Conservation (phyloP, 1,140 invertebrate species). For the Mactra quadrangularis region DNA sequence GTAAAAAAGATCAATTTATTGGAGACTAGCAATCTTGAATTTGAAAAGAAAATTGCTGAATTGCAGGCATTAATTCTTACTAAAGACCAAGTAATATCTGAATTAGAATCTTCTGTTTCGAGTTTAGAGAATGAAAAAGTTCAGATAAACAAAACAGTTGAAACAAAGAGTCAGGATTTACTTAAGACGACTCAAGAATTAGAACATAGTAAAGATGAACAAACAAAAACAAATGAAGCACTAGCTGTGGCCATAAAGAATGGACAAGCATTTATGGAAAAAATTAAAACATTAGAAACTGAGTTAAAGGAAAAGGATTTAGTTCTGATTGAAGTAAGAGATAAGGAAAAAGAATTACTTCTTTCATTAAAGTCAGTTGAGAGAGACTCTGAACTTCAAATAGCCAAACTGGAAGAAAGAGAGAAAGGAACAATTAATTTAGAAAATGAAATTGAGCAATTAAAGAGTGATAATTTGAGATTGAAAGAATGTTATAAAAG, state of each 20-base stretch:
- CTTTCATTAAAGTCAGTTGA: background rate
- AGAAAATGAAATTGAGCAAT: slow-evolving; percentile 23
- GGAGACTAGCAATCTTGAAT: background rate
- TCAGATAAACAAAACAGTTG: slow-evolving; percentile 4
- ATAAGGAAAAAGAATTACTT: slow-evolving; percentile 15
- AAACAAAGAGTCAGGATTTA: background rate
- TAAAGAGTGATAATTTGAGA: background rate
- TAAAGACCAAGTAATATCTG: slow-evolving; percentile 37
- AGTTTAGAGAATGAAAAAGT: slow-evolving; percentile 26
- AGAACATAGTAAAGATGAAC: slow-evolving; percentile 29
- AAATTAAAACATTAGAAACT: slow-evolving; percentile 4
- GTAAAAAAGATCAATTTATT: slow-evolving; percentile 19
- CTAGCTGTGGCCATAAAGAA: slow-evolving; percentile 6
- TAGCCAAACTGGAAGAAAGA: slow-evolving; percentile 1
- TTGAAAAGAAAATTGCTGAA: background rate
- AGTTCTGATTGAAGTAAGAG: background rate
- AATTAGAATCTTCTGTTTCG: background rate
- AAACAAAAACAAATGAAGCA: slow-evolving; percentile 16
- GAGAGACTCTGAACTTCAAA: slow-evolving; percentile 8
- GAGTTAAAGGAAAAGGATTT: background rate
- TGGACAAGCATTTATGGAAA: slow-evolving; percentile 26
- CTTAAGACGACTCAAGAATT: background rate
- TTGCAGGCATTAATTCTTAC: background rate
- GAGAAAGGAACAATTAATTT: slow-evolving; percentile 13
- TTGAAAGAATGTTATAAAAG: slow-evolving; percentile 23